These are phyloP conservation scores for Zaprionus ornatus DNA, from an alignment of 1,140 invertebrate genomes.

Conservation along the genomic window DNA sequence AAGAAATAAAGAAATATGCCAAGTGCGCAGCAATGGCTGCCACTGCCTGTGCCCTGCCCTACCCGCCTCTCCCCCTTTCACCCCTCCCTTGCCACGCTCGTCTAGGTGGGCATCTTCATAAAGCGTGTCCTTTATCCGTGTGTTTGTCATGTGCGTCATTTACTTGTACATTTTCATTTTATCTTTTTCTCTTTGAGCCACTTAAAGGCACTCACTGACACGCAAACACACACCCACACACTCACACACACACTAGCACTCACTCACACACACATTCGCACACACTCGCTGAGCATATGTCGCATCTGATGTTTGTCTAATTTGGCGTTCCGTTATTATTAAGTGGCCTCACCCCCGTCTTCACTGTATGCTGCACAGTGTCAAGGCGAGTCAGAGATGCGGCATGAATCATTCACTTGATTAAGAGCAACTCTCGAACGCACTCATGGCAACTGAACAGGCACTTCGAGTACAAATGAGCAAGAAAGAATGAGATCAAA, in stretches of 20 bases:
- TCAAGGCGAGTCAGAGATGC: conserved; percentile 1
- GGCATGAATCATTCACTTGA: conserved; percentile 45
- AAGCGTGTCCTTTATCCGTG: conserved; percentile 31
- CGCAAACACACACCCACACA: conserved; percentile 16
- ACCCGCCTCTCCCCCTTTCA: neutral
- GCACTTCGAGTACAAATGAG: neutral
- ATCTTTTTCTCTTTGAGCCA: conserved; percentile 28
- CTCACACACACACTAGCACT: conserved; percentile 1
- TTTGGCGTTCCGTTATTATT: conserved; percentile 48
- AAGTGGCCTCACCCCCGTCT: conserved; percentile 34
- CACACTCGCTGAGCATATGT: conserved; percentile 13
- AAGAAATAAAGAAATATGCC: conserved; percentile 18
- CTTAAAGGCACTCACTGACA: conserved; percentile 34
- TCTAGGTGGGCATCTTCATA: conserved; percentile 42
- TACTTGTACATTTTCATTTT: conserved; percentile 66
- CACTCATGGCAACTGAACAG: neutral
- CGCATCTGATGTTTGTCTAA: conserved; percentile 50
- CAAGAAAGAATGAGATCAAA: too few relatives aligned
- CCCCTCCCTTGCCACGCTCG: neutral
- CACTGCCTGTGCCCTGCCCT: neutral
- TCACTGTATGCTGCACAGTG: neutral
- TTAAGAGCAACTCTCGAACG: neutral
- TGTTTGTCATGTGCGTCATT: conserved; percentile 56
- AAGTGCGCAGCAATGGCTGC: conserved; percentile 20
- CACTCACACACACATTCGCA: neutral